Conservation (phyloP, 2,888 invertebrate genomes). For the Chymomyza amoena region DNA sequence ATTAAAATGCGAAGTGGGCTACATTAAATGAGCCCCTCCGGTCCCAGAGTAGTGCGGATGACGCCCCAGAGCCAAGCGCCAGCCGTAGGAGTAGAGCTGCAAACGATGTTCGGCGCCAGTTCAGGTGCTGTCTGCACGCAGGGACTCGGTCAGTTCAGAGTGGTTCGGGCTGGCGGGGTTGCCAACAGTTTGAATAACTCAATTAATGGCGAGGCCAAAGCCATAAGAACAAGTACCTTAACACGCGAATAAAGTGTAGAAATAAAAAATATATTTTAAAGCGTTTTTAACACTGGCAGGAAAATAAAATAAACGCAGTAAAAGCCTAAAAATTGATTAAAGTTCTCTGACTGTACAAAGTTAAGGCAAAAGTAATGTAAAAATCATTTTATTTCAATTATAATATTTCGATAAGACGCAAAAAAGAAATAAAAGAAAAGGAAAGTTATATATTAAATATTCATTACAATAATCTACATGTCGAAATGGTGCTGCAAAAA, state of each 20-base stretch:
- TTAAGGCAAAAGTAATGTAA: background rate
- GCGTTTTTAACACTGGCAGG: conserved; percentile 8
- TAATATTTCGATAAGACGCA: conserved; percentile 18
- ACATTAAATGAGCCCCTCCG: conserved; percentile 2
- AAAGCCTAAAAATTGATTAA: conserved; percentile 25
- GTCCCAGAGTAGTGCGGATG: background rate
- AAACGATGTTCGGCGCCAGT: background rate
- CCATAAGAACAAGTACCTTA: background rate
- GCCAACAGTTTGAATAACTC: conserved; percentile 46
- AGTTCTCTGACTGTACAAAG: background rate
- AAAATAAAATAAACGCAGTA: background rate
- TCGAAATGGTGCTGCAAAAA: conserved; percentile 26
- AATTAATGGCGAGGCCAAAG: conserved; percentile 41
- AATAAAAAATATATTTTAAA: conserved; percentile 6
- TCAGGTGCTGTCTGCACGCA: background rate
- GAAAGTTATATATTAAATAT: conserved; percentile 60
- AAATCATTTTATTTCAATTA: conserved; percentile 44
- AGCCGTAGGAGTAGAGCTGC: background rate
- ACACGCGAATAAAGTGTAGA: background rate
- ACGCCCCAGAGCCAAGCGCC: conserved; percentile 1
- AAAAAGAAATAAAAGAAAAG: conserved; percentile 14
- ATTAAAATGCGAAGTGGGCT: conserved; percentile 47
- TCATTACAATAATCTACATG: conserved; percentile 63
- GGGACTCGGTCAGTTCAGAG: background rate
- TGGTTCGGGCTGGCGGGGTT: conserved; percentile 12